phyloP scores from a whole-genome alignment of 2,888 invertebrate genomes.

The Pyrrhia umbra region DNA sequence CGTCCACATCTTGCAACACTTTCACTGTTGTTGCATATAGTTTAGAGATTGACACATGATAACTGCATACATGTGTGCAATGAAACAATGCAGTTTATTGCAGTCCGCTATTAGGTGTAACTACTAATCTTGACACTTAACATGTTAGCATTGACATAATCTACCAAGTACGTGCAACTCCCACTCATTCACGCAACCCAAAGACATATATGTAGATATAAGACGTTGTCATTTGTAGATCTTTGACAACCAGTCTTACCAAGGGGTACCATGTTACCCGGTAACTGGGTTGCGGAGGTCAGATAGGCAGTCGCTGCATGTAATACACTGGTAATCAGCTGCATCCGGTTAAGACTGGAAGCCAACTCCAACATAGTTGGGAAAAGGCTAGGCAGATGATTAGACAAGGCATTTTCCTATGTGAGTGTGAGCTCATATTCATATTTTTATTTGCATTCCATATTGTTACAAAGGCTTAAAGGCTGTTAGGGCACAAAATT shows the following conservation, averaged over 20 bases:
- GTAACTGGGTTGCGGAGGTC: neutral
- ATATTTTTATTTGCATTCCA: no score
- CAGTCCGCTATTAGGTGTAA: no score
- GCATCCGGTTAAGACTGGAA: neutral
- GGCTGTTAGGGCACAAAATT: no score
- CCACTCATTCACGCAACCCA: no score
- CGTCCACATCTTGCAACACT: slow-evolving; percentile 11
- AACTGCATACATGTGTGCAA: slow-evolving; percentile 12
- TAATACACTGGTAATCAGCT: neutral
- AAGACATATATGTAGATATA: no score
- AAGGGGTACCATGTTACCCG: neutral
- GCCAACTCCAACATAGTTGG: neutral
- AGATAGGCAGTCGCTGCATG: neutral
- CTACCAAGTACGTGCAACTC: no score
- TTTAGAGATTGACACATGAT: slow-evolving; percentile 8
- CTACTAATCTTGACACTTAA: no score
- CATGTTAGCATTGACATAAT: no score
- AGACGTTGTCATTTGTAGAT: neutral
- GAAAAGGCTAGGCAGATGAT: neutral
- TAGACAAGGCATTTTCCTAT: no score
- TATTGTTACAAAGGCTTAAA: no score
- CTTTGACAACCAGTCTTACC: neutral
- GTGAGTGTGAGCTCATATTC: no score
- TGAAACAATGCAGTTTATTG: no score
- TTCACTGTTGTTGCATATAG: slow-evolving; percentile 37